A percentile compares a stretch with the other conserved stretches of the same genome.
phyloP scores from a whole-genome alignment of 2,113 vertebrate species.

The Synchiropus splendidus region DNA sequence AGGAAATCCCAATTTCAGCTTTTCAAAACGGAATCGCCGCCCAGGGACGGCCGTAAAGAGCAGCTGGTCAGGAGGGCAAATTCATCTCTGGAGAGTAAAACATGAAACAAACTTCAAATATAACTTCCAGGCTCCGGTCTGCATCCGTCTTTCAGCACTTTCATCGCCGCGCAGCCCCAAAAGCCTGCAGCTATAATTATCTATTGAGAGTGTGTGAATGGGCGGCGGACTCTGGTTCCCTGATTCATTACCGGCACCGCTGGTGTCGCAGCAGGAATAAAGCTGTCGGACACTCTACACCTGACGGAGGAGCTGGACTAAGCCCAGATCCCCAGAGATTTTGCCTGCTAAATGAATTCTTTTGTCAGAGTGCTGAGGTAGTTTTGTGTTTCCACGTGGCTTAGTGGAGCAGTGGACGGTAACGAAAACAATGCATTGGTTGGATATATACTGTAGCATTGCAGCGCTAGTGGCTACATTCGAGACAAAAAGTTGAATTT shows the following conservation, averaged over 20 bases:
- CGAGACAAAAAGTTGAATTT: too few species aligned
- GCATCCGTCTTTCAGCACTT: constrained; percentile 39
- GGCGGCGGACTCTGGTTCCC: constrained; percentile 39
- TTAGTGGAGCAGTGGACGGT: too few species aligned
- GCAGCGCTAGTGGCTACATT: too few species aligned
- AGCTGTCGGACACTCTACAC: constrained; percentile 47
- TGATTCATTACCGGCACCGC: constrained; percentile 49
- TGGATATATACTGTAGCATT: too few species aligned
- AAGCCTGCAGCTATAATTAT: constrained; percentile 50
- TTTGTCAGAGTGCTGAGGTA: too few species aligned
- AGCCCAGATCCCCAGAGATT: constrained; percentile 27
- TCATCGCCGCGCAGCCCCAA: constrained; percentile 25
- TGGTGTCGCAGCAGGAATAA: constrained; percentile 48
- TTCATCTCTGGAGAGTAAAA: constrained; percentile 15
- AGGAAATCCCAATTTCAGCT: too few species aligned
- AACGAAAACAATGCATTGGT: too few species aligned
- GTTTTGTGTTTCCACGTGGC: too few species aligned
- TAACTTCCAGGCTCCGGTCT: constrained; percentile 27
- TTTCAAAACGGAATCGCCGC: too few species aligned
- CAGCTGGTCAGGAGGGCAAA: constrained; percentile 15
- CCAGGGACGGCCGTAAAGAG: too few species aligned
- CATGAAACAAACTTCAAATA: constrained; percentile 12
- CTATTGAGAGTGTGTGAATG: constrained; percentile 27
- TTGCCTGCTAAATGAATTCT: constrained; percentile 41
- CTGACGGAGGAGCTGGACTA: constrained; percentile 32